Conservation (phyloP, 2,113 vertebrate species). For the Mixornis gularis region DNA sequence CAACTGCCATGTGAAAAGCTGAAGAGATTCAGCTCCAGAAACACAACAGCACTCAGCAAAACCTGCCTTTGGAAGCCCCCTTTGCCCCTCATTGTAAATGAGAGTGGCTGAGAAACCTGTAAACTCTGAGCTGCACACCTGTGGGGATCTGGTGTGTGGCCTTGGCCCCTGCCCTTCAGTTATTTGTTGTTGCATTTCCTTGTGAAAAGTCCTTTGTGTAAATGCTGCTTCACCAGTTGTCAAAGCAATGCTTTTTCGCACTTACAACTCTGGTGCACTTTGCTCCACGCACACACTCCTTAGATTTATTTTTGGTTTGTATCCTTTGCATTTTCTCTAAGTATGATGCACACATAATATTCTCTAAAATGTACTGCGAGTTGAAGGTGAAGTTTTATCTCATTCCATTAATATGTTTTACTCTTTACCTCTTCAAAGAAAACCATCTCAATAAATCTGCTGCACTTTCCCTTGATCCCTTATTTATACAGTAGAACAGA, state of each 20-base stretch:
- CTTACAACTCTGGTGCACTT: fast-evolving
- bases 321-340: background rate
- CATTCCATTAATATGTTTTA: background rate
- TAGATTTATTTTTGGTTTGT: background rate
- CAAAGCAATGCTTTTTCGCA: background rate
- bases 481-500: background rate
- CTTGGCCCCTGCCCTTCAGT: background rate
- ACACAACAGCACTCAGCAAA: fast-evolving
- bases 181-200: background rate
- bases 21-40: background rate
- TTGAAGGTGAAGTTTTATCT: background rate
- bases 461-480: background rate
- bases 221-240: background rate
- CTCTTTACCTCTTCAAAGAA: background rate
- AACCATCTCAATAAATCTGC: background rate
- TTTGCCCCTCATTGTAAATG: background rate
- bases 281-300: background rate
- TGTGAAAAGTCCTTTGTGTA: background rate
- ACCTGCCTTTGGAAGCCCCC: background rate
- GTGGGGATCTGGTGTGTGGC: background rate
- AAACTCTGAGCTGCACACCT: background rate
- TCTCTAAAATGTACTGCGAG: background rate
- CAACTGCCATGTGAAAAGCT: background rate
- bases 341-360: background rate
- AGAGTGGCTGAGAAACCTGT: background rate